A percentile compares a stretch with the other conserved stretches of the same genome.
Conservation (phyloP, 2,888 invertebrate species). For the Lutraria lutraria region DNA sequence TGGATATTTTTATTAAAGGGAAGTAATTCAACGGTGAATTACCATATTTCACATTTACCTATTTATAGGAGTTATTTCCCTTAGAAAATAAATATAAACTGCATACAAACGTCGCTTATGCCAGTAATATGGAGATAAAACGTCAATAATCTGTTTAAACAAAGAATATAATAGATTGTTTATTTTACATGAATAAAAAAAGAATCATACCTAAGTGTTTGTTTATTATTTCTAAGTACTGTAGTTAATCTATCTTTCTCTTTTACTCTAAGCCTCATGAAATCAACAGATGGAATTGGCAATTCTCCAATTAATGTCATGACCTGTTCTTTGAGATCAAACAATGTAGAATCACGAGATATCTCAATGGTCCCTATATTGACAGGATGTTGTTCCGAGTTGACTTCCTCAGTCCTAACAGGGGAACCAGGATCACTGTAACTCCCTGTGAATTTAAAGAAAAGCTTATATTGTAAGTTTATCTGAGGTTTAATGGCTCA, state of each 20-base stretch:
- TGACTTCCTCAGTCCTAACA: conserved; percentile 38
- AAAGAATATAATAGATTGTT: neutral
- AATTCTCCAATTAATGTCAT: conserved; percentile 76
- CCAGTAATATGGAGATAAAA: neutral
- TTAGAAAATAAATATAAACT: neutral
- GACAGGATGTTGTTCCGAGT: conserved; percentile 46
- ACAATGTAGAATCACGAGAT: conserved; percentile 81
- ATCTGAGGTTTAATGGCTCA: too few relatives aligned
- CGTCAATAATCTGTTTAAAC: neutral
- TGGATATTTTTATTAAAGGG: neutral
- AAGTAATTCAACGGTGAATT: neutral
- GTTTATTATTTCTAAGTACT: conserved; percentile 75
- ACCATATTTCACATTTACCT: neutral
- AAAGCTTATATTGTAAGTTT: neutral
- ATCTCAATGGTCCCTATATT: conserved; percentile 83
- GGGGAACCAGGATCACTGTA: conserved; percentile 26
- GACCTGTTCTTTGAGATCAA: conserved; percentile 82
- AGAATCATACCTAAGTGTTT: conserved; percentile 78
- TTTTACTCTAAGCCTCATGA: conserved; percentile 79
- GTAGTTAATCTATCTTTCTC: conserved; percentile 72
- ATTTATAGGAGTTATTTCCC: neutral
- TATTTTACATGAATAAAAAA: neutral
- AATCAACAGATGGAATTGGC: conserved; percentile 73
- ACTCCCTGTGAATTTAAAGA: conserved; percentile 19
- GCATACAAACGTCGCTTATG: neutral